Evolutionary conservation across 2,888 invertebrate species (phyloP), one percentile per base, ranked within the genome.

Genomic region (Hyppa rectilinea): DNA sequence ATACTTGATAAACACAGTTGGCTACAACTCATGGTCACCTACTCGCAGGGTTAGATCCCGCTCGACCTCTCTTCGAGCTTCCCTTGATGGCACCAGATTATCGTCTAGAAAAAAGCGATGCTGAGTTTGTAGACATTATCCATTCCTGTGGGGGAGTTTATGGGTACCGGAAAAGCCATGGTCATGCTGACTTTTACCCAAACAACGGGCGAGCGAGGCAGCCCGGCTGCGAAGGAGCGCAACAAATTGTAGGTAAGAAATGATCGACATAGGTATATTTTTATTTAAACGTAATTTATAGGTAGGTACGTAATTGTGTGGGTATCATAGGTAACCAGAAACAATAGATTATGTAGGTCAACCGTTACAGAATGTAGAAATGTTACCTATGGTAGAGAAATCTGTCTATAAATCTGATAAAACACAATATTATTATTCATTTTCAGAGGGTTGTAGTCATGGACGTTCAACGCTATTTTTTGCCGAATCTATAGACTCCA

Each of bases 151-250:
- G 96, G 0, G 98, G 97, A 0, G 93, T 97, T 53, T 93, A 97
- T 45, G 98, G 98, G 0, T 96, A 97, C 79, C 85, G 87, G n/a
- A 84, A 88, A 38, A 96, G 97, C 6, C 94, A 97, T 26, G 98
- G 98, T 0, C 96, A 97, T 87, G 97, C 93, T 0, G 98, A 98
- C 90, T 98, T 97, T 87, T 98, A 97, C 92, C 98, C 98, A 0
- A 98, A 98, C 88, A 96, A 96, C 20, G 98, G 98, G 0, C 90
- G 84, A 43, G 95, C 97, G 0, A 94, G 95, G 0, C 98, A 98
- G 86, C 98, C 98, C 0, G 97, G 97, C 0, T 97, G 97, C 87
- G 92, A 94, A 12, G 95, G 96, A 40, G 12, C 90, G 1, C 91
- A 92, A n/a, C 90, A 94, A 64, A 88, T 89, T 77, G 91, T 95